Evolutionary conservation across 2,113 vertebrate species (phyloP), one percentile per base, ranked within the genome.

Genomic region (Helogale parvula): DNA sequence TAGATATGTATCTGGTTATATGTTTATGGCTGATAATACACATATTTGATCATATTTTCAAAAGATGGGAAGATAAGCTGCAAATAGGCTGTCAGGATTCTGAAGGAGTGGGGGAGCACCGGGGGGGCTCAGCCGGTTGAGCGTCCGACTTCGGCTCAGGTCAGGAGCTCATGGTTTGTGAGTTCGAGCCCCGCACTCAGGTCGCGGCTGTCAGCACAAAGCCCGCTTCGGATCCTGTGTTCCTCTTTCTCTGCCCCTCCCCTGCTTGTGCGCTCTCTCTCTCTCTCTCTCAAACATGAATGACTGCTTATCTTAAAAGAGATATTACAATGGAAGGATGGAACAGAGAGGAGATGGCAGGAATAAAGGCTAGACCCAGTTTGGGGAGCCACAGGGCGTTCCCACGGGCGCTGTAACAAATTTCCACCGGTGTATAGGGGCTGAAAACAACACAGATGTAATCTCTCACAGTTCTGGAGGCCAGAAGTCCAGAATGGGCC

Each of bases 361-460:
- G 81, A 76, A 63, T 76, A 17, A 50, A 50, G 3, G 38, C 5
- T 31, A 21, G 68, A 35, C 16, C 12, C 4, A 8, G 17, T 52
- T 15, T 65, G 8, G 2, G 41, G 69, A 38, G 23, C 16, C 4
- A 11, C 23, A 1, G 50, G 57, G 13, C 0, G 17, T 23, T 77
- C 33, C 3, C 2, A 11, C 2, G 0, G 65, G 52, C 5, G 7
- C 52, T 60, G 0, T 54, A 38, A 60, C 31, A 45, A 69, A 14
- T 33, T 5, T 68, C 17, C 19, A 11, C 3, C 17, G 63, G 1
- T 0, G 23, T 9, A 1, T 3, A 3, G 41, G 23, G 38, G 76
- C 23, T 81, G n/a, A 82, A 38, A 74, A 6, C 38, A 71, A 63
- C 66, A 65, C 17, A 66, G 5, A 83, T 27, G 33, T 29, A 5